These are phyloP conservation scores for Melanotaenia duboulayi DNA, from an alignment of 2,113 vertebrate species.

Conservation along the genomic window DNA sequence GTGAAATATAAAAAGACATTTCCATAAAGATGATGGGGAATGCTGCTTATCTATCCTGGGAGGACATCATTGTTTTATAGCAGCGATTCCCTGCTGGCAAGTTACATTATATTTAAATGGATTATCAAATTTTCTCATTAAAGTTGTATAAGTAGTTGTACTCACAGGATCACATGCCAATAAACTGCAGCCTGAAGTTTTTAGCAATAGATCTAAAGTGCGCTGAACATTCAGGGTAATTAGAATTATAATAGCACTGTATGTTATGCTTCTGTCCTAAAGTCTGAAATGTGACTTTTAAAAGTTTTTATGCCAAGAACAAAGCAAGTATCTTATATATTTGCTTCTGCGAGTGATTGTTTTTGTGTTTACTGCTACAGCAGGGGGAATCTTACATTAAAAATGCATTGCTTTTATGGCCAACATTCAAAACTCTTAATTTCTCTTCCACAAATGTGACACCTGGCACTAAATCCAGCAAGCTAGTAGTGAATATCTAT, in stretches of 20 bases:
- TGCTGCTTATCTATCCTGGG: neutral
- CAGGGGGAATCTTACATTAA: constrained; percentile 22
- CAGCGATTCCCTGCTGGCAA: constrained; percentile 17
- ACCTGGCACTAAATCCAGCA: constrained; percentile 49
- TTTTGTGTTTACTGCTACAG: constrained; percentile 4
- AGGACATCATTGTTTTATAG: neutral
- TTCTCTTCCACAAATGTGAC: constrained; percentile 38
- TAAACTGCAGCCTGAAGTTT: constrained; percentile 22
- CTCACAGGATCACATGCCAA: constrained; percentile 30
- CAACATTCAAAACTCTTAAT: constrained; percentile 43
- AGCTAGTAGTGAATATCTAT: constrained; percentile 32
- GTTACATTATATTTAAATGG: constrained; percentile 44
- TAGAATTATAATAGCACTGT: constrained; percentile 1
- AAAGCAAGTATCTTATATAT: constrained; percentile 12
- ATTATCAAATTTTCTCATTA: constrained; percentile 38
- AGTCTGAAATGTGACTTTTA: constrained; percentile 49
- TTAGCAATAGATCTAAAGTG: neutral
- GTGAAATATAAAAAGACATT: constrained; percentile 10
- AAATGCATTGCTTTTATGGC: constrained; percentile 25
- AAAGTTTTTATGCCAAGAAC: neutral
- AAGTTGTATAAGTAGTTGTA: constrained; percentile 9
- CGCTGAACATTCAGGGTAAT: too few relatives aligned
- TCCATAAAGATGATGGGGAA: constrained; percentile 7
- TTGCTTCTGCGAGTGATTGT: constrained; percentile 8
- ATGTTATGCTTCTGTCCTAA: constrained; percentile 12